A percentile compares a stretch with the other conserved stretches of the same genome.
These are phyloP conservation scores for Astreopora myriophthalma DNA, from an alignment of 64 coral and sea anemone species.

Conservation along the genomic window DNA sequence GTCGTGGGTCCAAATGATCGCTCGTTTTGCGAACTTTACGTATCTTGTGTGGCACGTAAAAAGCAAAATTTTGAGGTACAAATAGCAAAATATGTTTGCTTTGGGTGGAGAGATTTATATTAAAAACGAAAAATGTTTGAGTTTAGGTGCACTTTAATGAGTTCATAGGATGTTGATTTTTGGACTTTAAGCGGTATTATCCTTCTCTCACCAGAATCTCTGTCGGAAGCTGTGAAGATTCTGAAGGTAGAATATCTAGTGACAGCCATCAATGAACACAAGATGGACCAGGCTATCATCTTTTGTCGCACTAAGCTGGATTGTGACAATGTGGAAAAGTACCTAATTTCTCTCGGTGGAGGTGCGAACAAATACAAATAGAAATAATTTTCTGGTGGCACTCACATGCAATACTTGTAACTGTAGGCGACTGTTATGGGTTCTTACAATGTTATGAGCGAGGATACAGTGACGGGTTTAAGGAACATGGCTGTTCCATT, in stretches of 20 bases:
- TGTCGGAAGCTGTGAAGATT: conserved; percentile 92
- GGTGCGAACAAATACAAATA: conserved; percentile 29
- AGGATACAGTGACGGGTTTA: too few relatives aligned
- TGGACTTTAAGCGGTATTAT: neutral
- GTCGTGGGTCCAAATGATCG: too few relatives aligned
- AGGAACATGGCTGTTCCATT: too few relatives aligned
- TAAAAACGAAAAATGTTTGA: too few relatives aligned
- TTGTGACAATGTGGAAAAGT: conserved; percentile 89
- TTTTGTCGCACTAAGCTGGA: conserved; percentile 97
- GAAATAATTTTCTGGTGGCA: neutral
- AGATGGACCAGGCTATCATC: conserved; percentile 94
- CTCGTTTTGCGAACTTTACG: too few relatives aligned
- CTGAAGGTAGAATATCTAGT: conserved; percentile 89
- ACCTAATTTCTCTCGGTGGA: conserved; percentile 79
- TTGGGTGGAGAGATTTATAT: too few relatives aligned
- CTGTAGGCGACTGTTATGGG: too few relatives aligned
- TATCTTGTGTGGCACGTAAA: too few relatives aligned
- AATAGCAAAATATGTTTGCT: too few relatives aligned
- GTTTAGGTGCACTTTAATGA: neutral
- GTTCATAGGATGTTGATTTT: neutral
- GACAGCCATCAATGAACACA: conserved; percentile 83
- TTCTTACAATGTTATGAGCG: too few relatives aligned
- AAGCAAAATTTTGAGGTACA: too few relatives aligned
- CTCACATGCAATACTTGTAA: too few relatives aligned
- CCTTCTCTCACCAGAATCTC: conserved; percentile 53